Evolutionary conservation across 1,140 invertebrate genomes (phyloP), one percentile per base, ranked within the genome.

Genomic region (Paraescarpia echinospica): DNA sequence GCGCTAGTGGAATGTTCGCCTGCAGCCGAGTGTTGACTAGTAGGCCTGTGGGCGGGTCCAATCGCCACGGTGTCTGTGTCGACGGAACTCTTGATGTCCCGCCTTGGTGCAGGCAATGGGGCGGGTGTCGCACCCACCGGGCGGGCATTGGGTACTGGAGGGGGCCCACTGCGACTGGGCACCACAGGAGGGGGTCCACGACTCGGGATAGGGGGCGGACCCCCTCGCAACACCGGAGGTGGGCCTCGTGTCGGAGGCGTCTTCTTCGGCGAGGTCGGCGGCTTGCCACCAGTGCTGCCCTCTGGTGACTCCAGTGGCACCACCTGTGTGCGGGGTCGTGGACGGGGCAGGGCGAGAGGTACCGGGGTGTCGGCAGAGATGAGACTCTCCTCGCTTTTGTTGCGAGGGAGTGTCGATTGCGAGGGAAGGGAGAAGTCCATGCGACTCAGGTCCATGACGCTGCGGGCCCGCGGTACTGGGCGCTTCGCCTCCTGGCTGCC

Each of bases 401-500:
- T 77, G 14, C 59, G 59, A 77, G 59, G 59, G 18, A 77, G 59
- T 2, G 59, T 77, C 22, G 59, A 77, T 31, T 77, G 18, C 4
- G 59, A 77, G 18, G 59, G 59, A 18, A 77, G 59, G 59, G 59
- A 77, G 59, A 77, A 77, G 59, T 77, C 59, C 59, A 77, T 77
- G 18, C 59, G 59, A 77, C 93, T 93, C 35, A 92, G 92, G 91
- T 92, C 35, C 91, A 95, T 94, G 41, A 95, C 95, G 92, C 96
- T 96, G 14, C 95, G 95, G 18, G 96, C 96, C 34, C 94, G 91
- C 0, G 93, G 92, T 33, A 94, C 93, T 59, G 34, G 89, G 33
- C 41, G 48, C 92, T 94, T 93, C 93, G 14, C 14, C 33, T 59
- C 35, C 33, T 92, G 33, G 31, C 91, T n/a, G 31, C 33, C 34